Evolutionary conservation across 1,140 invertebrate genomes (phyloP).

Genomic region (Antheraea pernyi): DNA sequence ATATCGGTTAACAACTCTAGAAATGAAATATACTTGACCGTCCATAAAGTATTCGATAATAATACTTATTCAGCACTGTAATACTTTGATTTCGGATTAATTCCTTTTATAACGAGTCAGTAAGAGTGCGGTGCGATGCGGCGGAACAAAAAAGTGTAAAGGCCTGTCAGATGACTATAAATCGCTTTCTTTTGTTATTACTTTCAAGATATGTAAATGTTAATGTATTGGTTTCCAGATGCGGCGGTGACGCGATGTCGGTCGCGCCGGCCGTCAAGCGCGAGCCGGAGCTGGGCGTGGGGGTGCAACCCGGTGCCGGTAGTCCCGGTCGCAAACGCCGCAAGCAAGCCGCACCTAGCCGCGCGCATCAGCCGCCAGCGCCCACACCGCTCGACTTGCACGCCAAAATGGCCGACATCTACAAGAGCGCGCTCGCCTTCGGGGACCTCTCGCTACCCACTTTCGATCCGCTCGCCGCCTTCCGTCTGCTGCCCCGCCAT

Average conservation of each 20-base stretch:
- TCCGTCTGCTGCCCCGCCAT: constrained; percentile 80
- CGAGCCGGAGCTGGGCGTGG: constrained; percentile 51
- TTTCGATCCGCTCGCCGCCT: constrained; percentile 75
- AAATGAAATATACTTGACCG: no score
- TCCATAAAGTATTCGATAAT: no score
- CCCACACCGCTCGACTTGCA: constrained; percentile 64
- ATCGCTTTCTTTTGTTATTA: neutral
- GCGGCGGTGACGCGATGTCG: constrained; percentile 77
- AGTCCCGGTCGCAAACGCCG: constrained; percentile 69
- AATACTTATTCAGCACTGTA: no score
- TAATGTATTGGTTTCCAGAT: constrained; percentile 51
- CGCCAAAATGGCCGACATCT: constrained; percentile 77
- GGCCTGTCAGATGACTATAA: no score
- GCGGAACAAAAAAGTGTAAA: no score
- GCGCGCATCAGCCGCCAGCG: constrained; percentile 44
- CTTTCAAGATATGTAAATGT: constrained; percentile 7
- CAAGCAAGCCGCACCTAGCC: constrained; percentile 69
- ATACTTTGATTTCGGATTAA: no score
- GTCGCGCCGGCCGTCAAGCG: constrained; percentile 75
- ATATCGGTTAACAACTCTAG: no score
- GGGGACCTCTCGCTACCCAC: constrained; percentile 70
- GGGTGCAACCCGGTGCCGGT: constrained; percentile 46
- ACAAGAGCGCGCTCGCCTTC: constrained; percentile 75
- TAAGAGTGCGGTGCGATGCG: no score
- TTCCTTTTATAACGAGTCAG: no score